Conservation (phyloP, 2,113 vertebrate species). For the Raja brachyura region DNA sequence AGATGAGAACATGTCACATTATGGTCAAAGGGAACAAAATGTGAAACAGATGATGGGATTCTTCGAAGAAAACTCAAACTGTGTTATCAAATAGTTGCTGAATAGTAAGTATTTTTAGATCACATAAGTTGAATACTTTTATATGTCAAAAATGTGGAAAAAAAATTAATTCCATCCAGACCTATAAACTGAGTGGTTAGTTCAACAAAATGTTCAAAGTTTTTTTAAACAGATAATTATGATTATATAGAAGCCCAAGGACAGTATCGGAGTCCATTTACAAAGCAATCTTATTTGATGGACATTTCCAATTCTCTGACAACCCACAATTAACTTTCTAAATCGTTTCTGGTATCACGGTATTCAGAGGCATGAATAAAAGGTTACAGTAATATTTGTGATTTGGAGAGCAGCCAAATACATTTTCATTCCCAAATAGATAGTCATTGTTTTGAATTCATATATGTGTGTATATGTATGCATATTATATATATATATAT, state of each 20-base stretch:
- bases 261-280: too few species aligned
- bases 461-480: too few species aligned
- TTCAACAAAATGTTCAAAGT: background rate
- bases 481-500: too few species aligned
- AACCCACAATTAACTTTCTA: background rate
- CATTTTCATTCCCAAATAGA: background rate
- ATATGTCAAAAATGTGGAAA: background rate
- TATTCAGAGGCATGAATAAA: background rate
- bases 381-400: background rate
- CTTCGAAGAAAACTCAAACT: background rate
- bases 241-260: background rate
- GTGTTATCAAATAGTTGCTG: constrained; percentile 24
- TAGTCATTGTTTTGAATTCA: background rate
- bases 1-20: background rate
- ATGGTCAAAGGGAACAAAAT: constrained; percentile 6
- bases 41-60: background rate
- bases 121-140: background rate
- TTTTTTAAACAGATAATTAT: background rate
- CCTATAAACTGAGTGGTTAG: background rate
- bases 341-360: background rate
- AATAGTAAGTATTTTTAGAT: constrained; percentile 8
- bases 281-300: background rate
- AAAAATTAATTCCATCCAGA: background rate
- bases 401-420: background rate
- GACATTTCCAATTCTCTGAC: background rate